Base-by-base conservation (phyloP, 2,888 invertebrate species). In the Allacma fusca region DNA sequence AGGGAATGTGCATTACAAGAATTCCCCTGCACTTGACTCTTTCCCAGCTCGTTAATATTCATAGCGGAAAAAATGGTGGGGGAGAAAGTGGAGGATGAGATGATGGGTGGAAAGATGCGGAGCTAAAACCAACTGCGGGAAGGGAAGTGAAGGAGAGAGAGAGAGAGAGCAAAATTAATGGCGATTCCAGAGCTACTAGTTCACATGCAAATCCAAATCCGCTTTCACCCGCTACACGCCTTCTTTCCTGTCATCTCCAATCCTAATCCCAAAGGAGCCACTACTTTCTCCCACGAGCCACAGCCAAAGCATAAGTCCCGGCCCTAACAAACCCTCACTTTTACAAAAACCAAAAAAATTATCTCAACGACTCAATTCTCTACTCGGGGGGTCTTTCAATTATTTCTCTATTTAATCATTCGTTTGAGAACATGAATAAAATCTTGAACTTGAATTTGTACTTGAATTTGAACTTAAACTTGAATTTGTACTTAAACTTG, bases 131-230 rank as follows among this genome's bases (percentile, higher is more conserved):
- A n/a, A 50, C 50, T 13, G n/a, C 50, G 50, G n/a, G 19, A 16
- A 50, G n/a, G 50, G 50, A 50, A 50, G n/a, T 19, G 9, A 50
- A 50, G 50, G n/a, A 50, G 50, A 50, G 13, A 40, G 13, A 40
- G 40, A 40, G 13, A 40, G 50, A 50, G 16, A 50, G 50, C 50
- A 50, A 50, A 50, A 50, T 50, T 50, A 50, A 50, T 50, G 50
- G 50, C 50, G 16, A 50, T 50, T 50, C 50, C 50, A 50, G n/a
- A n/a, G n/a, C 16, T n/a, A 16, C 50, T 50, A 50, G 50, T 50
- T 50, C 50, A 19, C 19, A 50, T 50, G 50, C 50, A 50, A 50
- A 50, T 50, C 50, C 50, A n/a, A 34, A n/a, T 50, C 50, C 50
- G n/a, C 50, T 34, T 34, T 34, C 16, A 50, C 16, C 50, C 50